Percentiles rank a stretch among this genome's conserved stretches.
Conservation (phyloP, 2,888 invertebrate genomes). For the Petrophora chlorosata region DNA sequence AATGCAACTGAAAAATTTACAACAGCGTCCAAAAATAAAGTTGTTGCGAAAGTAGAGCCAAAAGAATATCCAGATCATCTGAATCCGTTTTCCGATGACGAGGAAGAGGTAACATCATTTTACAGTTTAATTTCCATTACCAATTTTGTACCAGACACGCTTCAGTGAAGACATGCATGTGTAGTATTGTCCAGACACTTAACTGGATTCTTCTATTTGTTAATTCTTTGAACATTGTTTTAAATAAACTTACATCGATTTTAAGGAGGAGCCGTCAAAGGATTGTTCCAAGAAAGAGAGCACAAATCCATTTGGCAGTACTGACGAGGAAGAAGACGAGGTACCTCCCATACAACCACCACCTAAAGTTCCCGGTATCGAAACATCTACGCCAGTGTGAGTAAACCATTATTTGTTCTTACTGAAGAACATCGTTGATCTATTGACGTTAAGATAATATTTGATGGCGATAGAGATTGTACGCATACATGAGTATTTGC, state of each 20-base stretch:
- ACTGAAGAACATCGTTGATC: no score
- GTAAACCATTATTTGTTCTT: no score
- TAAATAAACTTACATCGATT: no score
- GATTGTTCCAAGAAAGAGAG: conserved; percentile 60
- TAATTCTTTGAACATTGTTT: no score
- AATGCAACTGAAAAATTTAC: conserved; percentile 46
- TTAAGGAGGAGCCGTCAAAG: conserved; percentile 26
- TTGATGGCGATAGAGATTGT: no score
- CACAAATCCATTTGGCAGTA: conserved; percentile 89
- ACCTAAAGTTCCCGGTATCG: conserved; percentile 45
- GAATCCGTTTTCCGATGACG: conserved; percentile 92
- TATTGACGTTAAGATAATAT: no score
- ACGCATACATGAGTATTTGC: no score
- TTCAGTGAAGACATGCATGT: no score
- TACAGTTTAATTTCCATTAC: not conserved
- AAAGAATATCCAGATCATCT: conserved; percentile 89
- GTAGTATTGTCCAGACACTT: no score
- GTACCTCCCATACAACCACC: conserved; percentile 60
- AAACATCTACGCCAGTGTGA: conserved; percentile 59
- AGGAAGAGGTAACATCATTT: conserved; percentile 56
- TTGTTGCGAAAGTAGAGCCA: conserved; percentile 31
- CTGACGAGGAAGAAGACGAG: conserved; percentile 84
- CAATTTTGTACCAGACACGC: no score
- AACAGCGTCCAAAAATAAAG: conserved; percentile 36
- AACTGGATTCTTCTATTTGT: no score